Evolutionary conservation across 1,140 invertebrate genomes (phyloP).

Genomic region (Leptestheria dahalacensis): DNA sequence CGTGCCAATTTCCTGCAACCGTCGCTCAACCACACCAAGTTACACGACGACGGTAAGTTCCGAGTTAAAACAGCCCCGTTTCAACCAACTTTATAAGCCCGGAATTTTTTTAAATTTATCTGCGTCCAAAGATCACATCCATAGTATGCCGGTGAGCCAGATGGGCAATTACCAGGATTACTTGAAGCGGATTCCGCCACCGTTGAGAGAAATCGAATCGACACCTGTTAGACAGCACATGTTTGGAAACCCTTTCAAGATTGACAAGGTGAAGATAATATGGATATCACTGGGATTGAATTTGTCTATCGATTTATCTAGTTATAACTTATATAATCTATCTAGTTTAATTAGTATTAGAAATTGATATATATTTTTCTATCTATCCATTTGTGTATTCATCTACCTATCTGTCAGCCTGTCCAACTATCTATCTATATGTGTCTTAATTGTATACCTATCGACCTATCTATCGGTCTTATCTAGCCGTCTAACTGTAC

Average conservation of each 20-base stretch:
- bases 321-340: too few relatives aligned
- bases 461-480: too few relatives aligned
- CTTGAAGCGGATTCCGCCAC: constrained; percentile 78
- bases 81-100: too few relatives aligned
- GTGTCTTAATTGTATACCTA: too few relatives aligned
- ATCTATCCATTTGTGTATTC: background rate
- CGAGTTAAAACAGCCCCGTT: too few relatives aligned
- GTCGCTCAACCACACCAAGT: constrained; percentile 47
- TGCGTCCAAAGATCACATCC: constrained; percentile 53
- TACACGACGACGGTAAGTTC: constrained; percentile 65
- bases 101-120: constrained; percentile 18
- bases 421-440: too few relatives aligned
- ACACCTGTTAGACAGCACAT: constrained; percentile 91
- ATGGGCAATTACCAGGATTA: constrained; percentile 99
- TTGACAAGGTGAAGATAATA: constrained; percentile 50
- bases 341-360: constrained; percentile 9
- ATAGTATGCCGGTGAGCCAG: constrained; percentile 87
- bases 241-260: constrained; percentile 99
- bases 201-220: constrained; percentile 84
- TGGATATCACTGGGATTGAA: too few relatives aligned
- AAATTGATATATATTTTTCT: constrained; percentile 16
- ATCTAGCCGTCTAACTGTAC: too few relatives aligned
- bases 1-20: constrained; percentile 82
- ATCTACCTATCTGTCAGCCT: too few relatives aligned
- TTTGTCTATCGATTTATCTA: too few relatives aligned